Evolutionary conservation across 1,140 invertebrate genomes (phyloP).

Genomic region (Triops cancriformis): DNA sequence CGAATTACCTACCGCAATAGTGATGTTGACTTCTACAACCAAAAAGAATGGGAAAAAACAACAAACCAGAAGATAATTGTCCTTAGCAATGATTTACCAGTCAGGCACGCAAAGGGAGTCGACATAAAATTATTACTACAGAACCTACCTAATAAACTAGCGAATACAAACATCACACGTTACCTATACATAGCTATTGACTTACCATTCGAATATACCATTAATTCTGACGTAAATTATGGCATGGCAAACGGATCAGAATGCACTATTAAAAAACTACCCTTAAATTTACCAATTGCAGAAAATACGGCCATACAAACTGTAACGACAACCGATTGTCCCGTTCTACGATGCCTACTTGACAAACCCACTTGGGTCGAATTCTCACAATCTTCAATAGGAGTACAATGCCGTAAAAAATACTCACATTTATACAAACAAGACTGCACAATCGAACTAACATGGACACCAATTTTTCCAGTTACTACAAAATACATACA

Average conservation of each 20-base stretch:
- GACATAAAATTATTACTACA: neutral
- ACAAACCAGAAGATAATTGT: neutral
- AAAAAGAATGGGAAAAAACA: neutral
- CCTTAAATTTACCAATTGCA: too few species aligned
- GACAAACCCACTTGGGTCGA: too few species aligned
- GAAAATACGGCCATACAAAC: too few species aligned
- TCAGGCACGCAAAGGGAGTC: neutral
- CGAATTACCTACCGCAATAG: neutral
- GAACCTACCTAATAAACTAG: neutral
- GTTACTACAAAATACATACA: neutral
- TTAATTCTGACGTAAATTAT: too few species aligned
- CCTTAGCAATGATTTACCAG: neutral
- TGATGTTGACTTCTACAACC: neutral
- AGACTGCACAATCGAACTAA: neutral
- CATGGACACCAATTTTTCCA: neutral
- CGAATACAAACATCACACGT: neutral
- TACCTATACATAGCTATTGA: neutral
- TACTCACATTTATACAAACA: neutral
- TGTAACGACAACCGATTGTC: too few species aligned
- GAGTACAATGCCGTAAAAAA: neutral
- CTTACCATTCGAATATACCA: too few species aligned
- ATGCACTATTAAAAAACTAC: too few species aligned
- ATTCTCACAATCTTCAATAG: too few species aligned
- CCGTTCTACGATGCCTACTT: too few species aligned
- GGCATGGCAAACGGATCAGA: too few species aligned